Conservation (phyloP, 2,797 vertebrate species). For the Ciconia nigra region DNA sequence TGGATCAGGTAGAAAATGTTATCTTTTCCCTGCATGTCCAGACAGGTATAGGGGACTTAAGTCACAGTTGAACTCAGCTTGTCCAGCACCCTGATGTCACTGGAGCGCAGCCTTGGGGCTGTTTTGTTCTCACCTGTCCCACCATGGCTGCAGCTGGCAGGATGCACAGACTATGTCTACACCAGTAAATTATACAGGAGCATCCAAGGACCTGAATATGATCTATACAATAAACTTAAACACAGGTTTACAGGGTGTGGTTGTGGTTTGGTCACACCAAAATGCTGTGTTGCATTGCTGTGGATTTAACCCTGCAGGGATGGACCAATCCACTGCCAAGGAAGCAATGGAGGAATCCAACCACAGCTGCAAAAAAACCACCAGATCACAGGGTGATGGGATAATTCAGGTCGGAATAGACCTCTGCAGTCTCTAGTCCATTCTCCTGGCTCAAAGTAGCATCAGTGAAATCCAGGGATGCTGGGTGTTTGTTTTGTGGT, state of each 20-base stretch:
- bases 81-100: rapidly evolving
- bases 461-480: not conserved
- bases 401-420: not conserved
- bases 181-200: not conserved
- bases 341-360: not conserved
- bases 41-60: not conserved
- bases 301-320: not conserved
- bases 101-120: not conserved
- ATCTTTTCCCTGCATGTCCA: not conserved
- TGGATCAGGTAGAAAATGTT: not conserved
- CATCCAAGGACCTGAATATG: not conserved
- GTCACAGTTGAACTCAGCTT: not conserved
- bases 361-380: not conserved
- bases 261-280: not conserved
- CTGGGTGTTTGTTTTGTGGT: not conserved
- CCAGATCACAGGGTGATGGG: not conserved
- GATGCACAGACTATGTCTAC: not conserved
- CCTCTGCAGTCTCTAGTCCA: not conserved
- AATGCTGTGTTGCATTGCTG: not conserved
- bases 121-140: not conserved
- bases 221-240: not conserved
- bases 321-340: not conserved
- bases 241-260: not conserved
- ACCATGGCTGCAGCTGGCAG: not conserved
- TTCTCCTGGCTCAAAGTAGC: not conserved